Evolutionary conservation across 1,140 invertebrate genomes (phyloP).

Genomic region (Dendrolimus punctatus): DNA sequence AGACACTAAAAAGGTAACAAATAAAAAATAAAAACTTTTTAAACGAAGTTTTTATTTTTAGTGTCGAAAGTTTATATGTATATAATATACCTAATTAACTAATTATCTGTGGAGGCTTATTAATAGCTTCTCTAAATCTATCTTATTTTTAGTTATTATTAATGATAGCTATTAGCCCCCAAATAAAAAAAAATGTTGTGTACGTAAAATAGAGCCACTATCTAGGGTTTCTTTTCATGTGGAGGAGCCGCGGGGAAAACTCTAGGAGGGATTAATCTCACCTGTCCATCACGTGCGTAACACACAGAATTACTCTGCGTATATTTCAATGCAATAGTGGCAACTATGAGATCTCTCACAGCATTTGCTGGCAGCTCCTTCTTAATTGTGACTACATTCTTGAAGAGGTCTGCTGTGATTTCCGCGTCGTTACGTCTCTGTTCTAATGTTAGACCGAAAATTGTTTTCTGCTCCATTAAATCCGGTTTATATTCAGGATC

Average conservation of each 20-base stretch:
- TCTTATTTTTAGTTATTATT: too few relatives aligned
- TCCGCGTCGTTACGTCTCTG: slow-evolving; percentile 93
- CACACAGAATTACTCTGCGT: slow-evolving; percentile 98
- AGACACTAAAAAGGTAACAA: too few relatives aligned
- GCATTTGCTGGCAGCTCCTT: slow-evolving; percentile 82
- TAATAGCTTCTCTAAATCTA: too few relatives aligned
- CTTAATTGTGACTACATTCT: slow-evolving; percentile 86
- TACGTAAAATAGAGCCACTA: too few relatives aligned
- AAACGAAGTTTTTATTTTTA: too few relatives aligned
- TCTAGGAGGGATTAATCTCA: slow-evolving; percentile 13
- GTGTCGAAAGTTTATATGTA: too few relatives aligned
- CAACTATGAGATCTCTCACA: slow-evolving; percentile 93
- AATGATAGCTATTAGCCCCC: too few relatives aligned
- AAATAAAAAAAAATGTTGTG: too few relatives aligned
- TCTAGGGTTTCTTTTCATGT: too few relatives aligned
- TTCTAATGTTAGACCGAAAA: slow-evolving; percentile 94
- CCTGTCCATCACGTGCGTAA: slow-evolving; percentile 77
- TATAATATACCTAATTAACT: too few relatives aligned
- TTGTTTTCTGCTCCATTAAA: slow-evolving; percentile 85
- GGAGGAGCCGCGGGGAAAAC: background rate
- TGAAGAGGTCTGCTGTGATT: slow-evolving; percentile 86
- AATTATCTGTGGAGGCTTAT: too few relatives aligned
- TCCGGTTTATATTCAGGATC: slow-evolving; percentile 89
- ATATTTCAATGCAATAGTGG: slow-evolving; percentile 97
- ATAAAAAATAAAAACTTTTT: too few relatives aligned